These are phyloP conservation scores for Sebastes matsubarae DNA, from an alignment of 2,797 vertebrate species.

Conservation along the genomic window DNA sequence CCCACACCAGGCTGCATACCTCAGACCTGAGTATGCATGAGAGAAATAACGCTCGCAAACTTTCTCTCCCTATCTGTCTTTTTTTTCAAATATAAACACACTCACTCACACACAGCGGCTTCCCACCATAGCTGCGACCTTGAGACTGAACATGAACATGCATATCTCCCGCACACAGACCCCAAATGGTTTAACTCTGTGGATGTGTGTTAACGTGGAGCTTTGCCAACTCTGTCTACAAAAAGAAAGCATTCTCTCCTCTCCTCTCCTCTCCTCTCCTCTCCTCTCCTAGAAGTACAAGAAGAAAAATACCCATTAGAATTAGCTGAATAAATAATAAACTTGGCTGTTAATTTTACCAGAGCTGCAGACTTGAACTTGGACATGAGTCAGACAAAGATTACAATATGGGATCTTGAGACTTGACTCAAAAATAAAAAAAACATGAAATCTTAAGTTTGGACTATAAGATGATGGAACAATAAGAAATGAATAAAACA, in stretches of 20 bases:
- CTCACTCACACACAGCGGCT: constrained; percentile 17
- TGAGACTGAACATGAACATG: constrained; percentile 50
- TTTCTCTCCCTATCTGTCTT: constrained; percentile 26
- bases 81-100: constrained; percentile 30
- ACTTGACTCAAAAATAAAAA: background rate
- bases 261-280: background rate
- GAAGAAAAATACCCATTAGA: background rate
- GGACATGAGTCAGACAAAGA: background rate
- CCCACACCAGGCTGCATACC: constrained; percentile 54
- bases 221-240: constrained; percentile 32
- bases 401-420: background rate
- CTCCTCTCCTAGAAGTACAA: background rate
- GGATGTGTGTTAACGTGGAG: constrained; percentile 41
- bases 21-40: constrained; percentile 38
- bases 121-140: constrained; percentile 34
- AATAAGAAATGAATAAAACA: background rate
- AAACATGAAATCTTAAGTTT: background rate
- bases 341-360: background rate
- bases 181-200: constrained; percentile 40
- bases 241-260: background rate
- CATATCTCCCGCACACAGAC: constrained; percentile 61
- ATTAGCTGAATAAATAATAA: background rate
- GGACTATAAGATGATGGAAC: background rate
- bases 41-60: constrained; percentile 31
- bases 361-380: background rate